phyloP scores from a whole-genome alignment of 1,140 invertebrate species.

The Pogonus chalceus region DNA sequence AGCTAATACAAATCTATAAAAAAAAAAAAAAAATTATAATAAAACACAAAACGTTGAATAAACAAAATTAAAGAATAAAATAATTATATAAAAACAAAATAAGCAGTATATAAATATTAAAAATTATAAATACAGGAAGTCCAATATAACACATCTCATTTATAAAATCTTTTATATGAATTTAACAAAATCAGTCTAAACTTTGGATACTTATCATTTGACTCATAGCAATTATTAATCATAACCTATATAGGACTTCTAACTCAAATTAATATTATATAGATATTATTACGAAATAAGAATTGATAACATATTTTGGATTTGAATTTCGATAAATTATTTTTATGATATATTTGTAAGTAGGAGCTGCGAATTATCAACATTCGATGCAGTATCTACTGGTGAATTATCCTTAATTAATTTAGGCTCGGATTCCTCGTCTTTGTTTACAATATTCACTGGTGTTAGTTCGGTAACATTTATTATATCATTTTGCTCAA shows the following conservation, averaged over 20 bases:
- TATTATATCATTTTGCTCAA: conserved; percentile 24
- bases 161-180: background rate
- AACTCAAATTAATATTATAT: background rate
- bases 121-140: background rate
- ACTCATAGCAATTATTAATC: background rate
- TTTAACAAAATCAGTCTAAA: background rate
- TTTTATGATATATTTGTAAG: background rate
- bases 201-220: background rate
- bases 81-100: background rate
- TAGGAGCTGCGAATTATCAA: background rate
- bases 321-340: background rate
- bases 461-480: conserved; percentile 23
- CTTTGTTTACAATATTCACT: conserved; percentile 17
- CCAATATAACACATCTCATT: background rate
- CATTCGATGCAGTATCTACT: conserved; percentile 17
- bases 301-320: background rate
- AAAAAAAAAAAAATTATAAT: too few relatives aligned
- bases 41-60: background rate
- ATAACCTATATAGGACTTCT: background rate
- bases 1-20: conserved; percentile 1
- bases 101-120: background rate
- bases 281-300: background rate
- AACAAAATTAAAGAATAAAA: background rate
- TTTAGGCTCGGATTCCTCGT: conserved; percentile 16
- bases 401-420: conserved; percentile 30